Conservation (phyloP, 35 echinoderm and acorn worm genomes). For the Apostichopus californicus region DNA sequence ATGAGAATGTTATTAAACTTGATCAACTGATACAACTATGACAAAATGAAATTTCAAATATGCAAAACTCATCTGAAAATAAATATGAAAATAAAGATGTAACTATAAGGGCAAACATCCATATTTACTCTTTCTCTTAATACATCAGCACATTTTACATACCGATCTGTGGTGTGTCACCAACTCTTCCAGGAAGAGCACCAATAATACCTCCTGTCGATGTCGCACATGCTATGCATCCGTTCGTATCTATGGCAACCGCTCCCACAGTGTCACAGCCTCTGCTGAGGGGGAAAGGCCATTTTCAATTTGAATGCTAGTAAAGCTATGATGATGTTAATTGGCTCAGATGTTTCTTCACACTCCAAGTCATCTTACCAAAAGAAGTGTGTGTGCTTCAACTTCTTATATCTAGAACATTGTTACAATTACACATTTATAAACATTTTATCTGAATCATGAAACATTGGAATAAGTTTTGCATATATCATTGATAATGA, state of each 20-base stretch:
- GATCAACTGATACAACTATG: too few species aligned
- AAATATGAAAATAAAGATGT: neutral
- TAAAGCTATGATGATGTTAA: too few species aligned
- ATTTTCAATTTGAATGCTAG: neutral
- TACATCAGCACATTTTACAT: slow-evolving; percentile 6
- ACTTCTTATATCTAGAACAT: too few species aligned
- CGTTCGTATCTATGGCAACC: slow-evolving; percentile 75
- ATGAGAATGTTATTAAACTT: too few species aligned
- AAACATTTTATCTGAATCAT: too few species aligned
- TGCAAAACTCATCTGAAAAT: neutral
- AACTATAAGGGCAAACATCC: neutral
- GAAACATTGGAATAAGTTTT: too few species aligned
- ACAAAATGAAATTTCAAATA: neutral
- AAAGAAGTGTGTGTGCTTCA: too few species aligned
- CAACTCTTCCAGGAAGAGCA: slow-evolving; percentile 75
- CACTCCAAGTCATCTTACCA: too few species aligned
- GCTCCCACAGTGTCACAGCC: slow-evolving; percentile 90
- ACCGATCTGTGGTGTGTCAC: slow-evolving; percentile 89
- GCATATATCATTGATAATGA: too few species aligned
- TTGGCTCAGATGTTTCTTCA: too few species aligned
- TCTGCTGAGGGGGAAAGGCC: neutral
- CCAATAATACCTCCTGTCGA: slow-evolving; percentile 86
- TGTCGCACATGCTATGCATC: slow-evolving; percentile 82
- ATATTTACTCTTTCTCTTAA: neutral
- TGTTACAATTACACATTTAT: too few species aligned